Evolutionary conservation across 1,140 invertebrate genomes (phyloP).

Genomic region (Riptortus pedestris): DNA sequence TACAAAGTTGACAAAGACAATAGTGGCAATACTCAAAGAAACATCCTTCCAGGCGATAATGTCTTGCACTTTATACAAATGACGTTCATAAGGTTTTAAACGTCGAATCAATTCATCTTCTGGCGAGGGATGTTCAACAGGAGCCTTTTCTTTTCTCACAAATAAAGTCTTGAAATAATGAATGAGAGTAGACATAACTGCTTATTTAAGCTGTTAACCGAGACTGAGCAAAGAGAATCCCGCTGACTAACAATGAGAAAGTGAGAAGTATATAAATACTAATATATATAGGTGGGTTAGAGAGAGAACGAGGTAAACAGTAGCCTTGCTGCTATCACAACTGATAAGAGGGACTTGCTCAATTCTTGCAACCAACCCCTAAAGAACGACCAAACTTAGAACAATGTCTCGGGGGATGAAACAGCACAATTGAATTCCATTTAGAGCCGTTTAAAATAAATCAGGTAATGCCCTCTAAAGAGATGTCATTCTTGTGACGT

Average conservation of each 20-base stretch:
- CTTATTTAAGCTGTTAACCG: too few relatives aligned
- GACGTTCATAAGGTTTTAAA: slow-evolving; percentile 21
- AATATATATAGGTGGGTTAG: too few relatives aligned
- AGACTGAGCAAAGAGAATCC: too few relatives aligned
- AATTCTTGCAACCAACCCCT: too few relatives aligned
- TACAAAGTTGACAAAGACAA: slow-evolving; percentile 21
- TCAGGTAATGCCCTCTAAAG: background rate
- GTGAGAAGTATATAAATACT: too few relatives aligned
- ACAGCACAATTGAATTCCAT: too few relatives aligned
- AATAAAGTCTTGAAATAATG: background rate
- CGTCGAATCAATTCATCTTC: slow-evolving; percentile 14
- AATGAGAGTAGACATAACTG: background rate
- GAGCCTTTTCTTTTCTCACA: background rate
- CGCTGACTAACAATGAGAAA: too few relatives aligned
- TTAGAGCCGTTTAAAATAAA: background rate
- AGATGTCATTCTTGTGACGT: background rate
- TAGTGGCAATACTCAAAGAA: background rate
- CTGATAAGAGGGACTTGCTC: too few relatives aligned
- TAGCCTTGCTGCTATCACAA: too few relatives aligned
- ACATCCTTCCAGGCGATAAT: slow-evolving; percentile 20
- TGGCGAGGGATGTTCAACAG: background rate
- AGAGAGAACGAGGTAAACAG: too few relatives aligned
- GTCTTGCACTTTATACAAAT: slow-evolving; percentile 24
- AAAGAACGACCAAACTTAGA: too few relatives aligned
- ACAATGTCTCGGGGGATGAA: too few relatives aligned